These are phyloP conservation scores for Rattus rattus DNA, from an alignment of 2,113 vertebrate genomes.

Conservation along the genomic window DNA sequence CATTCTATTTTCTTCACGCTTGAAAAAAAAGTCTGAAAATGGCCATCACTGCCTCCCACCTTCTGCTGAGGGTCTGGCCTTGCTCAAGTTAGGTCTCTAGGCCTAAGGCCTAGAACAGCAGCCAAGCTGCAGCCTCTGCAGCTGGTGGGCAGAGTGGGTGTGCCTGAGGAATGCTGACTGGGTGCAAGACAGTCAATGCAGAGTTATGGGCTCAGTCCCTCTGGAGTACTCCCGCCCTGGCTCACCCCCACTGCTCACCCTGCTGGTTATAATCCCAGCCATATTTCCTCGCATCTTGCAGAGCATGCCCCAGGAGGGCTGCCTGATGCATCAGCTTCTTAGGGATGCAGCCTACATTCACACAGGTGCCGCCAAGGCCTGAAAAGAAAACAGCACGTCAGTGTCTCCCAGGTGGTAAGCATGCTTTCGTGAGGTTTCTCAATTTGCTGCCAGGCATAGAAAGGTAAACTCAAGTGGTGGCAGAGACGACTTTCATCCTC, in stretches of 20 bases:
- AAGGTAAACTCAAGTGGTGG: background rate
- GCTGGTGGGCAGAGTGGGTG: background rate
- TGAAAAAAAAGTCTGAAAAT: background rate
- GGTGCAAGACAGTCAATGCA: background rate
- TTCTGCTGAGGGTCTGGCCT: background rate
- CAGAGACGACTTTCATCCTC: background rate
- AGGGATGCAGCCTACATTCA: conserved; percentile 98
- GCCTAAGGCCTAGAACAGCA: background rate
- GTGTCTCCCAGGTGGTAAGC: background rate
- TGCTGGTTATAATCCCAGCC: conserved; percentile 94
- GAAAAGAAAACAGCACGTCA: background rate
- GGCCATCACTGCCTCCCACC: background rate
- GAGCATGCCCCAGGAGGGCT: conserved; percentile 91
- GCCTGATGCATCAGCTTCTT: conserved; percentile 99
- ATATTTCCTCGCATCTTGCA: conserved; percentile 93
- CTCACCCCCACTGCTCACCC: conserved; percentile 89
- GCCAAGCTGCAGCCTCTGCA: background rate
- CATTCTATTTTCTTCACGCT: background rate
- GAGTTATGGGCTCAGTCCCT: background rate
- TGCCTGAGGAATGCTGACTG: background rate
- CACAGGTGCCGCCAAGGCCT: conserved; percentile 98
- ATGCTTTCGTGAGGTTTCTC: background rate
- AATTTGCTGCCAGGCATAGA: background rate
- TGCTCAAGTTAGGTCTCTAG: background rate
- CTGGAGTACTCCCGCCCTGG: background rate